Conservation (phyloP, 2,888 invertebrate species). For the Gastracanthus pulcherrimus region DNA sequence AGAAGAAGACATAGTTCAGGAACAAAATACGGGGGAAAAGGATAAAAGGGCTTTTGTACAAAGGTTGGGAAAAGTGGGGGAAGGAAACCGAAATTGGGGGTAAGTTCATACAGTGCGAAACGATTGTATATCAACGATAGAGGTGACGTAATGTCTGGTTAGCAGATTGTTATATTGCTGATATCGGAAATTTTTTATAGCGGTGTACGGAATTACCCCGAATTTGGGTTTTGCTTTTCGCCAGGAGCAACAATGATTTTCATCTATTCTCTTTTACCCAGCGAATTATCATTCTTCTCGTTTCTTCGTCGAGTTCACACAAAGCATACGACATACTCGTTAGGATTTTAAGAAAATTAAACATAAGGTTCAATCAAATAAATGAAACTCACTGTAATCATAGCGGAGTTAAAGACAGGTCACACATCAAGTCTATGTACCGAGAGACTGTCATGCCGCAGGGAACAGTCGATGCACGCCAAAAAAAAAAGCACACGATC, state of each 20-base stretch:
- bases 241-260: conserved; percentile 12
- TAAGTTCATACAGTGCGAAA: conserved; percentile 36
- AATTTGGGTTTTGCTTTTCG: conserved; percentile 16
- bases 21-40: background rate
- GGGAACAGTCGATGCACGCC: conserved; percentile 26
- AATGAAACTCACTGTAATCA: conserved; percentile 33
- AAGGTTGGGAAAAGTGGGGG: background rate
- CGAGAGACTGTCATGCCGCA: conserved; percentile 45
- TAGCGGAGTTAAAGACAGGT: conserved; percentile 14
- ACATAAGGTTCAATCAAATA: background rate
- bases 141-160: background rate
- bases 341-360: background rate
- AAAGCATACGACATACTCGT: background rate
- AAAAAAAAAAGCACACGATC: conserved; percentile 42
- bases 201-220: conserved; percentile 40
- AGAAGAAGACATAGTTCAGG: background rate
- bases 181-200: background rate
- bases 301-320: background rate
- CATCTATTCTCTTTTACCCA: background rate
- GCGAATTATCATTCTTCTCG: background rate
- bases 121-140: background rate
- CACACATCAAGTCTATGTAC: conserved; percentile 22
- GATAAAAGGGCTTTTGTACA: background rate
- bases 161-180: background rate
- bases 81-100: conserved; percentile 29